Conservation (phyloP, 2,113 vertebrate species). For the Orientallactaga bullata region DNA sequence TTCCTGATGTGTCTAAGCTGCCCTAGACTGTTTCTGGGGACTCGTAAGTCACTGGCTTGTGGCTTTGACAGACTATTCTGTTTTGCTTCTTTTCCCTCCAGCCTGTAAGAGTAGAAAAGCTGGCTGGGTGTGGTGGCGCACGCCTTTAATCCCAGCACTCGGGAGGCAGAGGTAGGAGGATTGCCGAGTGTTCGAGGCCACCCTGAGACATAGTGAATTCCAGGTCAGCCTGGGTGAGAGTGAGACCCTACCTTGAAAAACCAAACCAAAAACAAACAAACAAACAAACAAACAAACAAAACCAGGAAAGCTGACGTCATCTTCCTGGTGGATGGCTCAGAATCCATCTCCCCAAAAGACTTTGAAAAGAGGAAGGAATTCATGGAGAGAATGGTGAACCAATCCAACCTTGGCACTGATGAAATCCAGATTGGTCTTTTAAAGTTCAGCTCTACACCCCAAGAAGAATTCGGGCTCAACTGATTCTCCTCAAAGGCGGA, state of each 20-base stretch:
- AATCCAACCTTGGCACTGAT: conserved; percentile 81
- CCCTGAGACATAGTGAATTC: too few species aligned
- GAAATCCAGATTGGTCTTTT: conserved; percentile 89
- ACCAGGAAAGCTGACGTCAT: conserved; percentile 89
- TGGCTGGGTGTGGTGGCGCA: too few species aligned
- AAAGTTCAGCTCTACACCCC: conserved; percentile 87
- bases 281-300: too few species aligned
- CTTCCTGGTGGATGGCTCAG: conserved; percentile 92
- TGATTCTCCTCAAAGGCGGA: conserved; percentile 70
- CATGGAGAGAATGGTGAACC: conserved; percentile 86
- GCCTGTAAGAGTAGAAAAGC: conserved; percentile 88
- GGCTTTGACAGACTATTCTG: conserved; percentile 44
- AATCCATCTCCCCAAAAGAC: conserved; percentile 85
- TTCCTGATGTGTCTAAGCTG: not conserved
- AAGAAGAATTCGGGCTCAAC: conserved; percentile 87
- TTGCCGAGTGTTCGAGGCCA: too few species aligned
- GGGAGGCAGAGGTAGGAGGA: too few species aligned
- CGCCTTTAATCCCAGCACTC: too few species aligned
- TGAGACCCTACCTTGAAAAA: too few species aligned
- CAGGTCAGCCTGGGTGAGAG: too few species aligned
- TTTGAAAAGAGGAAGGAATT: conserved; percentile 91
- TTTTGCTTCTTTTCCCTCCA: conserved; percentile 64
- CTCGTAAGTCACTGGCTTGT: not conserved
- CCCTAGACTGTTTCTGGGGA: not conserved
- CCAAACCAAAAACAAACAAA: too few species aligned